Base-by-base conservation (phyloP, 2,113 vertebrate genomes). In the Pardalotus punctatus region DNA sequence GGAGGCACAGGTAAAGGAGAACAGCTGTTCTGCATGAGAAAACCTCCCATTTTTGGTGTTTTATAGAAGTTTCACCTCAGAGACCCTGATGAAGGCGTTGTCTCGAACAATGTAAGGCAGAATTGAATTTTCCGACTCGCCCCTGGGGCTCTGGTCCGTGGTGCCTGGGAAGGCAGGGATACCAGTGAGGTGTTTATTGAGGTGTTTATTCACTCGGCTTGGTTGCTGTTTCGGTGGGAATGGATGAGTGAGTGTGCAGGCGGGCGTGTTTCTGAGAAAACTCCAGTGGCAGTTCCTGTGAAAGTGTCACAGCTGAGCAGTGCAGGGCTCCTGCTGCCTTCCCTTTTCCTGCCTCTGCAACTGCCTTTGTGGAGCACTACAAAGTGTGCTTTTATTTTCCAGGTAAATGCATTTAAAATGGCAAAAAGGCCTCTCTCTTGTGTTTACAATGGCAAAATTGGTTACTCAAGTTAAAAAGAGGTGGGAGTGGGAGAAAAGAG, bases 321-420 rank as follows among this genome's bases (percentile, higher is more conserved):
- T 5, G 61, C 3, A 50, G 47, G 13, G 11, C 1, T 0, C 28
- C n/a, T 6, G 2, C 5, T 27, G 4, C 47, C 43, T 66, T 79
- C 33, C 57, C 61, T 47, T 48, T 42, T 14, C 5, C 27, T 58
- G 43, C 24, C 65, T 57, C 38, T 71, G 61, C 36, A 79, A 10
- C n/a, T 66, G 42, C 42, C 25, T 48, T 22, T 42, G n/a, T 40
- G 61, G 10, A 64, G 57, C 36, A 21, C 25, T 47, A 4, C 35
- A 38, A 62, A 35, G 12, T 13, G 14, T 2, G 2, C 7, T 24
- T 35, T 24, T 18, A 7, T 45, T 69, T 78, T 10, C 31, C 60
- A 72, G 25, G 15, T 17, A 58, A 65, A 65, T 21, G 12, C 31
- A 47, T 81, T 81, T 47, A 3, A 87, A 81, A 61, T 43, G 36